These are phyloP conservation scores for Stenodera caucasica DNA, from an alignment of 2,888 invertebrate genomes.

Conservation along the genomic window DNA sequence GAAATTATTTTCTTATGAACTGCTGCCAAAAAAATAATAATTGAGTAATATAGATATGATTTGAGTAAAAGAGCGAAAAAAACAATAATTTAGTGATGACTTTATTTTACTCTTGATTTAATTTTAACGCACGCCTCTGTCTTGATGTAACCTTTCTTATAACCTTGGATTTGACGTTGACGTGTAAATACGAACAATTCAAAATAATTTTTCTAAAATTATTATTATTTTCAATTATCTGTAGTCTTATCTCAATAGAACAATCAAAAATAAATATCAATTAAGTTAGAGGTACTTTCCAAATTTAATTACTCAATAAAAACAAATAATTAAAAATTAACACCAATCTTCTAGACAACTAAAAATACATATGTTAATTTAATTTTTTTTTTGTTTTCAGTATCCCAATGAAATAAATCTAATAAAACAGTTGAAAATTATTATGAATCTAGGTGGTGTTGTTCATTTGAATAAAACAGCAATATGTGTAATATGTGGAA, in stretches of 20 bases:
- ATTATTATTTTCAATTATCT: background rate
- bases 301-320: too few relatives aligned
- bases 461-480: slow-evolving; percentile 63
- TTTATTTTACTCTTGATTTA: too few relatives aligned
- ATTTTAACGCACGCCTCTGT: slow-evolving; percentile 4
- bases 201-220: background rate
- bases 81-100: too few relatives aligned
- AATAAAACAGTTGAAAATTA: slow-evolving; percentile 12
- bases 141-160: background rate
- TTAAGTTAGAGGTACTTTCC: too few relatives aligned
- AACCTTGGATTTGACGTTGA: slow-evolving; percentile 12
- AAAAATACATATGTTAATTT: background rate
- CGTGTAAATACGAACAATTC: background rate
- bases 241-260: background rate
- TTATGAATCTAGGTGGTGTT: slow-evolving; percentile 69
- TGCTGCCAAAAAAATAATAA: too few relatives aligned
- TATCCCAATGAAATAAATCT: background rate
- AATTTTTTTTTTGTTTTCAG: background rate
- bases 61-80: too few relatives aligned
- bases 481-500: slow-evolving; percentile 50
- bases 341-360: background rate
- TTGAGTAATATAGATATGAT: too few relatives aligned
- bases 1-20: too few relatives aligned
- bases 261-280: too few relatives aligned
- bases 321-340: background rate